Evolutionary conservation across 2,797 vertebrate species (phyloP), one percentile per base, ranked within the genome.

Genomic region (Clarias pachynema): DNA sequence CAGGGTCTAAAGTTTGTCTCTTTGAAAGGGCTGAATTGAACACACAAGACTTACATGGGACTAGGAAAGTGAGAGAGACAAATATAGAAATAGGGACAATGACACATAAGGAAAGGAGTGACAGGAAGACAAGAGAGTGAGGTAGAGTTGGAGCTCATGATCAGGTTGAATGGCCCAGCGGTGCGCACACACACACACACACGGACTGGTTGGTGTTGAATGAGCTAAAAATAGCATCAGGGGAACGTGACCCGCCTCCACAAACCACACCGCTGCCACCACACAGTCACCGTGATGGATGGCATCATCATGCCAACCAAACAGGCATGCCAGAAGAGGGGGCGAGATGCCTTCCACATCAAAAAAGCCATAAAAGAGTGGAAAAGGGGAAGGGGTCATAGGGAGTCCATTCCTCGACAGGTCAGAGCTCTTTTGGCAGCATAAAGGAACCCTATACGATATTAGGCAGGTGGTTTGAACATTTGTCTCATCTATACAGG

Each of bases 161-260:
- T 53, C 78, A 70, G 84, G 57, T 86, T 83, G 86, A 85, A 86
- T 65, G 84, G 79, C 26, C 81, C 20, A 34, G 77, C 12, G 57
- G 68, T n/a, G 1, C 14, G 2, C 63, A 65, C 37, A 24, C 77
- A 62, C 77, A 70, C 81, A 89, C 88, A 87, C 79, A 68, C 87
- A 84, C 5, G 63, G 12, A 70, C 84, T 82, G 86, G 86, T 65
- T 82, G 74, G 74, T 85, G 86, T 89, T 86, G 86, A 89, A 88
- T 84, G 85, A 86, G 89, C 87, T 89, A 89, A 89, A 89, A 88
- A 89, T 89, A 89, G 82, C 80, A 84, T 20, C 57, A 60, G 84
- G 74, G 63, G 70, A 86, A 88, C 87, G 84, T 88, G 89, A 89
- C 84, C 82, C 14, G 89, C 87, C 84, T 88, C 49, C 56, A 29